Evolutionary conservation across 30 jellyfish, hydroid and myxozoan species (phyloP).

Genomic region (Hydractinia symbiolongicarpus): DNA sequence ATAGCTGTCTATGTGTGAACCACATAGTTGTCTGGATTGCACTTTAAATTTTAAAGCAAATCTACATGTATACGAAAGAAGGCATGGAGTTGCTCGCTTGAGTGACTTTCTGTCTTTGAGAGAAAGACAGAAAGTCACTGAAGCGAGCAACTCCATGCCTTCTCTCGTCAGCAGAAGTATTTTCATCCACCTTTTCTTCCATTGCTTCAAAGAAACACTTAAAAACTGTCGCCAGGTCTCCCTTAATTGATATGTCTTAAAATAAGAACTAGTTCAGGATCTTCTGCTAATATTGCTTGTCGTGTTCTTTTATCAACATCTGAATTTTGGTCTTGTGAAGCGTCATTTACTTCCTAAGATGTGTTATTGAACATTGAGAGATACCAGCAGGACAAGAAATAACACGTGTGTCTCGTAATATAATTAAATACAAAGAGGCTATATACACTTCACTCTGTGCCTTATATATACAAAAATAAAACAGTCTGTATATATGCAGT

Average conservation of each 20-base stretch:
- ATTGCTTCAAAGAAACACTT: constrained; percentile 1
- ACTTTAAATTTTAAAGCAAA: not conserved
- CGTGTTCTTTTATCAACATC: not conserved
- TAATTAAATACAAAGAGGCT: no score
- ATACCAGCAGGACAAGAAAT: no score
- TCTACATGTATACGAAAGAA: not conserved
- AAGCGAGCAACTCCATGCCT: constrained; percentile 4
- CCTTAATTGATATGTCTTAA: not conserved
- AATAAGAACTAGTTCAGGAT: constrained; percentile 3
- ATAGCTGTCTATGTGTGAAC: not conserved
- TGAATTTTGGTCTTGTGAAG: not conserved
- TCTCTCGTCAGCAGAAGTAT: constrained; percentile 12
- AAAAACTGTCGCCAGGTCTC: not conserved
- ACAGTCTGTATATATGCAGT: no score
- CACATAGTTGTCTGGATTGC: not conserved
- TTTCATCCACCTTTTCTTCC: not conserved
- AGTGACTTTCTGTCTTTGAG: not conserved
- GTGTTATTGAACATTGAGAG: no score
- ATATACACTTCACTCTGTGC: no score
- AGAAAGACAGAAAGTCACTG: not conserved
- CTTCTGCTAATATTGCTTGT: not conserved
- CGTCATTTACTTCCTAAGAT: not conserved
- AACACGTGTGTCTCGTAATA: no score
- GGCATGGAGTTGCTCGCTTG: no score
- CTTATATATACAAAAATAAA: no score